phyloP scores from a whole-genome alignment of 1,140 invertebrate genomes.

The Araneus ventricosus region DNA sequence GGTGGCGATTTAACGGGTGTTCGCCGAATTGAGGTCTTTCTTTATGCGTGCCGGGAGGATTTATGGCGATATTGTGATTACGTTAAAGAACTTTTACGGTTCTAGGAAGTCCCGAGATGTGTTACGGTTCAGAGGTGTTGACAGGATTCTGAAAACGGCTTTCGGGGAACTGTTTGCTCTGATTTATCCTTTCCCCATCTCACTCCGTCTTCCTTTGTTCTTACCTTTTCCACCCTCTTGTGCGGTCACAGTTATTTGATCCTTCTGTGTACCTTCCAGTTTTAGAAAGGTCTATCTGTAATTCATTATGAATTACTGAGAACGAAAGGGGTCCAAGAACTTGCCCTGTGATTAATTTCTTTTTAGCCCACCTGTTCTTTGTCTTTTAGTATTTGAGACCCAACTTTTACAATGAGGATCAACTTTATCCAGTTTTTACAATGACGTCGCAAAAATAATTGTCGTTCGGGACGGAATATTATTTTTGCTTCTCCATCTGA shows the following conservation, averaged over 20 bases:
- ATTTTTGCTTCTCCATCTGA: no score
- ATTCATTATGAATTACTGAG: no score
- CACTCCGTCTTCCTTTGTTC: not conserved
- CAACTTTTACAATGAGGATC: no score
- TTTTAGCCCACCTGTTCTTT: no score
- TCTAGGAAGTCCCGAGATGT: slow-evolving; percentile 39
- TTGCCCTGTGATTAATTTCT: no score
- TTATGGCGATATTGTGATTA: slow-evolving; percentile 61
- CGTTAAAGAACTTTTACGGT: slow-evolving; percentile 55
- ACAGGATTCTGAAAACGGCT: not conserved
- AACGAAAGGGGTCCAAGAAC: no score
- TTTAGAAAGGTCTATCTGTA: no score
- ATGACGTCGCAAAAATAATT: no score
- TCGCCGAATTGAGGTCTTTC: not conserved
- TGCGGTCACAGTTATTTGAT: not conserved
- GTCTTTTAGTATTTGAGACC: no score
- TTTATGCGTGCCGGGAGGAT: not conserved
- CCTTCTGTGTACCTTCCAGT: no score
- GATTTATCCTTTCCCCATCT: not conserved
- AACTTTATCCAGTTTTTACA: no score
- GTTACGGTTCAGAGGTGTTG: slow-evolving; percentile 50
- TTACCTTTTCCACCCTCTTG: not conserved
- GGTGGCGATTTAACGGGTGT: slow-evolving; percentile 43
- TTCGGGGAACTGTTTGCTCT: slow-evolving; percentile 18
- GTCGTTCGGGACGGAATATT: no score